These are phyloP conservation scores for Lepidochrysops patricia DNA, from an alignment of 2,888 invertebrate genomes.

Conservation along the genomic window DNA sequence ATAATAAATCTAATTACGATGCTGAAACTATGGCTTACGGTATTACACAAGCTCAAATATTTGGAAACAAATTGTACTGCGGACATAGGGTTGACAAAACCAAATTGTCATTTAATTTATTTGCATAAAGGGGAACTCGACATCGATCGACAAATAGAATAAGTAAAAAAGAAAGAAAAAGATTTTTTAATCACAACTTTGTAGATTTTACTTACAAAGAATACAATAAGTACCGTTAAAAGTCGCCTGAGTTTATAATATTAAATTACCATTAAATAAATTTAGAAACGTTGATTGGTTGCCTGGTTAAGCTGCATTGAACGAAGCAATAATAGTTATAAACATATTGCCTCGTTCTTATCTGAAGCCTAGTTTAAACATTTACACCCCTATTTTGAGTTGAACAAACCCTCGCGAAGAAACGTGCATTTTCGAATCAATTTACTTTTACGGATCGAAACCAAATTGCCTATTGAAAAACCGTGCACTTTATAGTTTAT, in stretches of 20 bases:
- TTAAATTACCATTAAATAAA: neutral
- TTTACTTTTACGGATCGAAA: neutral
- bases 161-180: too few species aligned
- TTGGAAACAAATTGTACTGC: neutral
- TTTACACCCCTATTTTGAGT: neutral
- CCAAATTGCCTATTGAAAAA: neutral
- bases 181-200: too few species aligned
- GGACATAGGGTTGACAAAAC: neutral
- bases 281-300: too few species aligned
- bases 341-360: too few species aligned
- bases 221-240: too few species aligned
- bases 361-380: neutral
- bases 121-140: too few species aligned
- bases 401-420: neutral
- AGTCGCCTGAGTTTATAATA: too few species aligned
- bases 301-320: too few species aligned
- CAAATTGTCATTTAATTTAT: neutral
- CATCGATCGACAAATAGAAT: too few species aligned
- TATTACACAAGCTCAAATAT: constrained; percentile 4
- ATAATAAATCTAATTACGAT: constrained; percentile 12
- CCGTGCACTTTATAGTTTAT: neutral
- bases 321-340: neutral
- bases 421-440: neutral
- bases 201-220: too few species aligned
- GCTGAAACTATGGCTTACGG: neutral